These are phyloP conservation scores for Drosophila eohydei DNA, from an alignment of 2,888 invertebrate species.

Conservation along the genomic window DNA sequence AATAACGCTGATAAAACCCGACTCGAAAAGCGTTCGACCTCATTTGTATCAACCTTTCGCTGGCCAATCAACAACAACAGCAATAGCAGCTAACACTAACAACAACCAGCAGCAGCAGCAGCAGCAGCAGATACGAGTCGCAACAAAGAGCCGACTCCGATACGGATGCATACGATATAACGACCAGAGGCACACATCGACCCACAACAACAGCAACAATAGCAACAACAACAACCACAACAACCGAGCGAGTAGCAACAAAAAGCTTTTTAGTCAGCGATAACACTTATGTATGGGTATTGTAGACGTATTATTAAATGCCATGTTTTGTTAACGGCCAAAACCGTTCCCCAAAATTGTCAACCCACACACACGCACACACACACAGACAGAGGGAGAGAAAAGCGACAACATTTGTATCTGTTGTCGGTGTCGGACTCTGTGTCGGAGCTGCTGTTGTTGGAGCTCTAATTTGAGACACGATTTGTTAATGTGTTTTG, in stretches of 20 bases:
- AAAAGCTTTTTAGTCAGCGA: conserved; percentile 80
- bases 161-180: conserved; percentile 62
- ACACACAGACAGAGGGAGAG: conserved; percentile 57
- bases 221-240: conserved; percentile 33
- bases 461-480: conserved; percentile 67
- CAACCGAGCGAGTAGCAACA: conserved; percentile 63
- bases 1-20: conserved; percentile 73
- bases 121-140: conserved; percentile 13
- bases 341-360: conserved; percentile 79
- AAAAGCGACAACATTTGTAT: conserved; percentile 64
- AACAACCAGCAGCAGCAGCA: conserved; percentile 20
- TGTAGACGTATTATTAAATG: conserved; percentile 79
- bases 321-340: conserved; percentile 80
- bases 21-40: conserved; percentile 60
- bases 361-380: conserved; percentile 66
- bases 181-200: conserved; percentile 65
- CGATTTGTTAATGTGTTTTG: conserved; percentile 74
- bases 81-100: conserved; percentile 25
- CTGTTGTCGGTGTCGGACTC: conserved; percentile 38
- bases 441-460: conserved; percentile 46
- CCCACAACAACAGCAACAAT: conserved; percentile 13
- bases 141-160: conserved; percentile 54
- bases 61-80: conserved; percentile 55
- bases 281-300: conserved; percentile 76
- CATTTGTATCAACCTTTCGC: conserved; percentile 71